Conservation (phyloP, 1,140 invertebrate species). For the Ladona fulva region DNA sequence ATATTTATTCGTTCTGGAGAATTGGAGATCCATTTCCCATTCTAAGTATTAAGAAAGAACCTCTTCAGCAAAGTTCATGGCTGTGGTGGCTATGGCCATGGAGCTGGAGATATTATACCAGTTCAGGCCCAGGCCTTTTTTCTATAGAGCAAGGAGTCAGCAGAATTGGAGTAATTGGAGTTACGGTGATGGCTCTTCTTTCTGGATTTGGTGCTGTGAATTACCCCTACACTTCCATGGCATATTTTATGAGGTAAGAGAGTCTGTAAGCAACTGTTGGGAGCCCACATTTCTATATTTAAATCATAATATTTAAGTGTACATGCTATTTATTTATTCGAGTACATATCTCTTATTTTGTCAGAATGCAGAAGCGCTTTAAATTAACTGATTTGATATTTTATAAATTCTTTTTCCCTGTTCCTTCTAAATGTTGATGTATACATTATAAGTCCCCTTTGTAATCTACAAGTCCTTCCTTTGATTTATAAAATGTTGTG, state of each 20-base stretch:
- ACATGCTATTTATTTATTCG: too few species aligned
- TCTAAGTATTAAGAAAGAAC: slow-evolving; percentile 75
- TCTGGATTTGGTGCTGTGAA: slow-evolving; percentile 99
- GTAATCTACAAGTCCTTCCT: too few species aligned
- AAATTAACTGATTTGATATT: too few species aligned
- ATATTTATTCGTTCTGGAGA: slow-evolving; percentile 97
- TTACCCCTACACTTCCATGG: slow-evolving; percentile 98
- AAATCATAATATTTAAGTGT: too few species aligned
- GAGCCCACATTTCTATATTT: too few species aligned
- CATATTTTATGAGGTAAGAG: slow-evolving; percentile 85
- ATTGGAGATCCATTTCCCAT: slow-evolving; percentile 98
- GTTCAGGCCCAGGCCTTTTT: slow-evolving; percentile 54
- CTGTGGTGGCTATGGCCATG: slow-evolving; percentile 1
- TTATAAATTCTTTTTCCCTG: too few species aligned
- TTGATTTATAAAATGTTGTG: too few species aligned
- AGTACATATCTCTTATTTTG: too few species aligned
- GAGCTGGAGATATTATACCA: neutral
- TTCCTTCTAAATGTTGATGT: too few species aligned
- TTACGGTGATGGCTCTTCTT: slow-evolving; percentile 97
- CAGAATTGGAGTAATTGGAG: slow-evolving; percentile 93
- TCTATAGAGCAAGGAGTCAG: slow-evolving; percentile 96
- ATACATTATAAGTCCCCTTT: too few species aligned
- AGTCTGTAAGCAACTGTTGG: too few species aligned
- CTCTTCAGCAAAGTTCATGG: neutral
- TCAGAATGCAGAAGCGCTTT: too few species aligned